Evolutionary conservation across 2,888 invertebrate species (phyloP).

Genomic region (Cataglyphis livida): DNA sequence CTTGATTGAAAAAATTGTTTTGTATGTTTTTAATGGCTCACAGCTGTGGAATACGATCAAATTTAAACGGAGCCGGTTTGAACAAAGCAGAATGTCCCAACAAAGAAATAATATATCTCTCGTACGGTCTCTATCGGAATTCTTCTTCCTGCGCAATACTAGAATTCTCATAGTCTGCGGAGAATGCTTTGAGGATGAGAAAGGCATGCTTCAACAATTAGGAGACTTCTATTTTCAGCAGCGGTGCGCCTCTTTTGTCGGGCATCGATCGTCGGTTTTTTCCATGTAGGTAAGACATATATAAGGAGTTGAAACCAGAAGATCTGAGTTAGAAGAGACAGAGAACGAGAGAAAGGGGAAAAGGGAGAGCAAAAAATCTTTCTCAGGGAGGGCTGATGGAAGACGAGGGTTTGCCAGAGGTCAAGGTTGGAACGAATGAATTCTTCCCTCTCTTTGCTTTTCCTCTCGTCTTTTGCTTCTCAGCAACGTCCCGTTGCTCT

Average conservation of each 20-base stretch:
- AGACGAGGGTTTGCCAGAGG: conserved; percentile 63
- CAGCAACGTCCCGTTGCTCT: too few species aligned
- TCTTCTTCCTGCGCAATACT: not conserved
- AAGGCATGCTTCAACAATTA: conserved; percentile 66
- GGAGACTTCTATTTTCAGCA: conserved; percentile 75
- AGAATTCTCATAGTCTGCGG: conserved; percentile 1
- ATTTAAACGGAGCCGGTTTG: not conserved
- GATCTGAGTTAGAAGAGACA: not conserved
- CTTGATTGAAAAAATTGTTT: not conserved
- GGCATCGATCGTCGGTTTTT: conserved; percentile 75
- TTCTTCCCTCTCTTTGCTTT: conserved; percentile 55
- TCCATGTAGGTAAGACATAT: conserved; percentile 52
- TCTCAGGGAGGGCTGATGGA: conserved; percentile 18
- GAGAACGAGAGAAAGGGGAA: conserved; percentile 1
- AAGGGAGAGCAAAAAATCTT: not conserved
- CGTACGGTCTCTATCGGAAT: not conserved
- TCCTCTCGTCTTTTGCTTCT: conserved; percentile 23
- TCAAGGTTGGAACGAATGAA: conserved; percentile 74
- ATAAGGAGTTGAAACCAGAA: conserved; percentile 23
- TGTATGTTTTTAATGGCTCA: not conserved
- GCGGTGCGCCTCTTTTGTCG: conserved; percentile 58
- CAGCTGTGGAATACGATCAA: not conserved
- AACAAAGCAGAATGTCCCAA: not conserved
- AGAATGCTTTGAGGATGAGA: conserved; percentile 6
- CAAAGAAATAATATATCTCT: not conserved